Base-by-base conservation (phyloP, 2,113 vertebrate genomes). In the Gobio gobio region DNA sequence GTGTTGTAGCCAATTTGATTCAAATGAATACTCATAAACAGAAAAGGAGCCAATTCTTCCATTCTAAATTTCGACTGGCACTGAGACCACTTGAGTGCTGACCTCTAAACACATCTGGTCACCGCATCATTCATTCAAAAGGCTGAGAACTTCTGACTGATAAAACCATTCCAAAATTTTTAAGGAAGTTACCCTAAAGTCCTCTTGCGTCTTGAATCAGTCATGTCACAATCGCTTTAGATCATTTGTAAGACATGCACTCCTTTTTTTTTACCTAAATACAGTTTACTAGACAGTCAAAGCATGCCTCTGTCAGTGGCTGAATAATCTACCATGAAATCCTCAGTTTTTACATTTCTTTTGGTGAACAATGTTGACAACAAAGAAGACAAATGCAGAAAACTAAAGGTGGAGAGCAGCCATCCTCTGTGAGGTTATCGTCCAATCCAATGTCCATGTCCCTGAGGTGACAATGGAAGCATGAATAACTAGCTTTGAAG, bases 401-500 rank as follows among this genome's bases (percentile, higher is more conserved):
- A 24, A 74, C 43, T 24, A 74, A 74, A 74, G 70, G 43, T 73
- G 40, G 70, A 45, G 12, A 13, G 70, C 43, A 74, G 70, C 47
- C 2, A n/a, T 24, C 72, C 40, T 29, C 29, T 74, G 22, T 49
- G 43, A 74, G n/a, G 72, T 74, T 74, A 74, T n/a, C 1, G 16
- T 76, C 49, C 74, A 54, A 54, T 47, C 36, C 68, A 72, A 13
- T 12, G 64, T 18, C 36, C 0, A 22, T n/a, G 36, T 72, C 68
- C 10, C 22, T 45, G 40, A 72, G 20, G 20, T n/a, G 40, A 10
- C 5, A 12, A 47, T 47, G 59, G 18, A 36, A 18, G 18, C 56
- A 73, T 77, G 61, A 78, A 36, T 70, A 82, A 80, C 54, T 26
- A 56, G 51, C 18, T 45, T 18, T 54, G 59, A 49, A 82, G 51